phyloP scores from a whole-genome alignment of 2,888 invertebrate genomes.

The Trypoxylon attenuatum region DNA sequence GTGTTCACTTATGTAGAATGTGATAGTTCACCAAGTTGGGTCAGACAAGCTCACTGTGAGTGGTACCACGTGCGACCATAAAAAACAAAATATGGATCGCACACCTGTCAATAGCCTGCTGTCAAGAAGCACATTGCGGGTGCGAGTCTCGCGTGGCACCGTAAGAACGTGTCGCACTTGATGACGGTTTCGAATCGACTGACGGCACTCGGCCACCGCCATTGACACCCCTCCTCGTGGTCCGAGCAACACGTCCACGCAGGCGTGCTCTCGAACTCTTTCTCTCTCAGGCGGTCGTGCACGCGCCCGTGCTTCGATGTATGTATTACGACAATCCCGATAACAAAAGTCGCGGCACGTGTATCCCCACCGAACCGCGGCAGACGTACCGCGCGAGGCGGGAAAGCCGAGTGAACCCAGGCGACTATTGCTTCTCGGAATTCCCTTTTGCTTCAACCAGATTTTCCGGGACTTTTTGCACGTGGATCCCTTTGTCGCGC shows the following conservation, averaged over 20 bases:
- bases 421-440: conserved; percentile 14
- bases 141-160: neutral
- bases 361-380: conserved; percentile 49
- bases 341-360: conserved; percentile 59
- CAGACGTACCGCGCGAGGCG: too few species aligned
- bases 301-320: conserved; percentile 29
- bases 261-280: conserved; percentile 24
- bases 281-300: conserved; percentile 13
- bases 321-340: conserved; percentile 52
- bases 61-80: neutral
- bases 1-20: too few species aligned
- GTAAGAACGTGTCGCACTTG: conserved; percentile 12
- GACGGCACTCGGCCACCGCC: conserved; percentile 35
- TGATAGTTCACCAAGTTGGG: too few species aligned
- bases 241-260: conserved; percentile 35
- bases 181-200: conserved; percentile 44
- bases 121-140: neutral
- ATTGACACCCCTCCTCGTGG: conserved; percentile 32
- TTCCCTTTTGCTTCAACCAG: neutral
- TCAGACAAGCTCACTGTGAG: too few species aligned
- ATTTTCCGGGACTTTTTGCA: neutral
- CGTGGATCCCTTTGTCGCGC: too few species aligned
- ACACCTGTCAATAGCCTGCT: neutral
- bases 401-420: conserved; percentile 35
- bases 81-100: neutral